Evolutionary conservation across 2,888 invertebrate species (phyloP).

Genomic region (Crepidodera aurea): DNA sequence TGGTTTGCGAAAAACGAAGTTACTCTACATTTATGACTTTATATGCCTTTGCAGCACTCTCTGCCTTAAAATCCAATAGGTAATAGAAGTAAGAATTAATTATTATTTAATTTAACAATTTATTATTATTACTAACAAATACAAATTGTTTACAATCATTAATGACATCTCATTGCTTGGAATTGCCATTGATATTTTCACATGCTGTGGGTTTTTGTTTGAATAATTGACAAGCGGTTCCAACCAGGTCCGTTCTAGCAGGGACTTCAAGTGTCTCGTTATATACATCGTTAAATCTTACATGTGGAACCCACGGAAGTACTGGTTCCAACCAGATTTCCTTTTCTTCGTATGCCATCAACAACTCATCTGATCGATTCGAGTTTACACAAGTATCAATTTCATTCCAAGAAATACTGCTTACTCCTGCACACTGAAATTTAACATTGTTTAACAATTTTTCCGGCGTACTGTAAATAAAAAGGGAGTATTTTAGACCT

Average conservation of each 20-base stretch:
- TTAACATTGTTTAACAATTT: not conserved
- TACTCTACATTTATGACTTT: too few relatives aligned
- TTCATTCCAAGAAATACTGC: constrained; percentile 29
- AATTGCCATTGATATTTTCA: too few relatives aligned
- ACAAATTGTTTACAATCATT: too few relatives aligned
- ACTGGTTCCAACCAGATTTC: constrained; percentile 2
- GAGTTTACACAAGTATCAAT: constrained; percentile 28
- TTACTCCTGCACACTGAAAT: constrained; percentile 36
- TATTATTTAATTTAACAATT: too few relatives aligned
- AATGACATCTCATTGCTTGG: too few relatives aligned
- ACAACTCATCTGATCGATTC: not conserved
- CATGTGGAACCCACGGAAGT: constrained; percentile 10
- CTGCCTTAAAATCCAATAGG: too few relatives aligned
- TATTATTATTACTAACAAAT: too few relatives aligned
- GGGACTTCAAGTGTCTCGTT: not conserved
- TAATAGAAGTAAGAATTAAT: too few relatives aligned
- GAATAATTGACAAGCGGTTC: constrained; percentile 18
- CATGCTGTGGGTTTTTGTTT: constrained; percentile 13
- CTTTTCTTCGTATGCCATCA: not conserved
- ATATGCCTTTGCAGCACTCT: too few relatives aligned
- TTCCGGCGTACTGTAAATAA: too few relatives aligned
- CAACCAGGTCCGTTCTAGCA: constrained; percentile 3
- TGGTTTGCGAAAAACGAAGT: too few relatives aligned
- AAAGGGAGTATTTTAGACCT: too few relatives aligned
- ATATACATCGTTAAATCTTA: constrained; percentile 18